Evolutionary conservation across 2,113 vertebrate species (phyloP), one percentile per base, ranked within the genome.

Genomic region (Myiopsitta monachus): DNA sequence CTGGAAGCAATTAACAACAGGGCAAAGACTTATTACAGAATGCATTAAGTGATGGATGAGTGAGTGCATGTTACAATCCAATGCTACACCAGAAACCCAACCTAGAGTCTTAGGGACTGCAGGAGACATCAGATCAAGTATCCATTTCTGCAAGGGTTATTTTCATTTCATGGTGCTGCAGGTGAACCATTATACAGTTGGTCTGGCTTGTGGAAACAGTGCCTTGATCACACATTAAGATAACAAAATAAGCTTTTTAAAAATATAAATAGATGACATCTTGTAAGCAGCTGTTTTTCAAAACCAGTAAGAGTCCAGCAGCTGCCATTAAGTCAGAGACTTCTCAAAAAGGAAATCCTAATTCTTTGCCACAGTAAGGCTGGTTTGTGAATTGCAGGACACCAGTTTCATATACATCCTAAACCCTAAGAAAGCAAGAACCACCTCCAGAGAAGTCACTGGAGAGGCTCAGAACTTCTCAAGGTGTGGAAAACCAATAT

Each of bases 1-100:
- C 99, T 99, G 69, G 36, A 96, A 94, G 27, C 52, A 97, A 76
- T 80, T 88, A 78, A 72, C 57, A 73, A 79, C 30, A 90, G 39
- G 31, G 72, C 7, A 75, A 68, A 82, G 38, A 47, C 24, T 82
- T 67, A 55, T 23, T 67, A 90, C 73, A 79, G 59, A 73, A 79
- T 15, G 41, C 6, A 14, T 36, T 36, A 82, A 27, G 10, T 43
- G 49, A 75, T 36, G 26, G 46, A 43, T 16, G 76, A 57, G 52
- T 0, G 0, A 62, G 57, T 0, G 0, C 31, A 51, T 28, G 23
- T 59, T 83, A 44, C 55, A 43, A 28, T 55, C 31, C 27, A 54
- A 16, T 14, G 27, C 30, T 67, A 26, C 38, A 38, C 44, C 54
- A 57, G 3, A 62, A 80, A 21, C 28, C 31, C 49, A 75, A 3